Percentiles rank a stretch among this genome's conserved stretches.
These are phyloP conservation scores for Apodemus speciosus DNA, from an alignment of 2,113 vertebrate genomes.

Conservation along the genomic window DNA sequence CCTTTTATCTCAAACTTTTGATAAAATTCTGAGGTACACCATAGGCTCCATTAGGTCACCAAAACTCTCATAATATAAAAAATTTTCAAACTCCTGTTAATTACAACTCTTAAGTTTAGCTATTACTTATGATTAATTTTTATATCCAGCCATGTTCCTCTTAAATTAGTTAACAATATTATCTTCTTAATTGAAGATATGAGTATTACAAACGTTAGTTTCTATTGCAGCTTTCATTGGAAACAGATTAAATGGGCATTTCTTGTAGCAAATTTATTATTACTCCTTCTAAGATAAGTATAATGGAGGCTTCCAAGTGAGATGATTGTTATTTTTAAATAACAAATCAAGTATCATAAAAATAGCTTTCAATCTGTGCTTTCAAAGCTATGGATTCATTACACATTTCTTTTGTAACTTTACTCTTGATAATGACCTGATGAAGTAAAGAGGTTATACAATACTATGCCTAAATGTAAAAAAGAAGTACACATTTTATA, in stretches of 20 bases:
- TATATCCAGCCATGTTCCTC: not conserved
- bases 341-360: constrained; percentile 45
- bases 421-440: not conserved
- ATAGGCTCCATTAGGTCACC: not conserved
- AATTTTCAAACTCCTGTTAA: not conserved
- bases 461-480: not conserved
- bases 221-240: not conserved
- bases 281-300: constrained; percentile 48
- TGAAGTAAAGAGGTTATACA: not conserved
- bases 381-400: constrained; percentile 18
- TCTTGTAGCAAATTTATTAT: constrained; percentile 20
- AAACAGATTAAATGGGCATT: not conserved
- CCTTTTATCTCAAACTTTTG: not conserved
- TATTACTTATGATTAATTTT: constrained; percentile 24
- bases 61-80: not conserved
- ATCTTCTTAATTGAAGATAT: constrained; percentile 32
- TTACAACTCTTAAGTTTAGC: constrained; percentile 23
- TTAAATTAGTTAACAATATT: constrained; percentile 30
- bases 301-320: not conserved
- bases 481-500: not conserved
- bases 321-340: constrained; percentile 50
- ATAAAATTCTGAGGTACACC: not conserved
- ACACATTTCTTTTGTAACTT: not conserved
- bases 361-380: not conserved
- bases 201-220: not conserved